Conservation (phyloP, 2,797 vertebrate species). For the Cuniculus paca region DNA sequence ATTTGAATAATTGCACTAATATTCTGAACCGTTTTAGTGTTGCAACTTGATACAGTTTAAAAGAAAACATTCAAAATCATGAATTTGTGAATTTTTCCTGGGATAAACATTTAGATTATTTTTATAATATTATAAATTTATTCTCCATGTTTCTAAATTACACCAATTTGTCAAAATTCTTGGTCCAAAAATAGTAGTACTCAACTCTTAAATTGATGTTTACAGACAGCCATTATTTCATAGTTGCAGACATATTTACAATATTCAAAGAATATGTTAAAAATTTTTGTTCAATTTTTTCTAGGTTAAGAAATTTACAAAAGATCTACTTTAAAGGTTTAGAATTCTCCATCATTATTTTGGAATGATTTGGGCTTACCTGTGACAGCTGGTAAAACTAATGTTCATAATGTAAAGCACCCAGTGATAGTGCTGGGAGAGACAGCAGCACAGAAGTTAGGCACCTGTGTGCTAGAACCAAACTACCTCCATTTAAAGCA, state of each 20-base stretch:
- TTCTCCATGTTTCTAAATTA: neutral
- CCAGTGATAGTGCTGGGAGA: neutral
- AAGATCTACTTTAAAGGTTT: neutral
- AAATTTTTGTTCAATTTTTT: neutral
- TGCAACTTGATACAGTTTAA: neutral
- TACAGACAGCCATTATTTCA: neutral
- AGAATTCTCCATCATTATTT: neutral
- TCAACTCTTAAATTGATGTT: neutral
- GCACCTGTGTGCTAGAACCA: neutral
- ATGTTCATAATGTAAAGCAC: neutral
- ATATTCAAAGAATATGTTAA: neutral
- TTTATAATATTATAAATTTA: neutral
- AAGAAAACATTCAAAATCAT: conserved; percentile 20
- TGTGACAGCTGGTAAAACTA: neutral
- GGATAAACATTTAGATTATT: neutral
- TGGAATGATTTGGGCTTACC: neutral
- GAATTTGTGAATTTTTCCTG: neutral
- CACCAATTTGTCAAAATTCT: neutral
- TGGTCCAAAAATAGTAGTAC: neutral
- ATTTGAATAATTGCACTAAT: neutral
- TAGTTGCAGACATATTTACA: neutral
- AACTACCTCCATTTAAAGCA: neutral
- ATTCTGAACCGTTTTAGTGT: neutral
- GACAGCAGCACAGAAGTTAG: neutral
- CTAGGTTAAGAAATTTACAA: neutral